Conservation (phyloP, 1,140 invertebrate species). For the Leucophenga varia region DNA sequence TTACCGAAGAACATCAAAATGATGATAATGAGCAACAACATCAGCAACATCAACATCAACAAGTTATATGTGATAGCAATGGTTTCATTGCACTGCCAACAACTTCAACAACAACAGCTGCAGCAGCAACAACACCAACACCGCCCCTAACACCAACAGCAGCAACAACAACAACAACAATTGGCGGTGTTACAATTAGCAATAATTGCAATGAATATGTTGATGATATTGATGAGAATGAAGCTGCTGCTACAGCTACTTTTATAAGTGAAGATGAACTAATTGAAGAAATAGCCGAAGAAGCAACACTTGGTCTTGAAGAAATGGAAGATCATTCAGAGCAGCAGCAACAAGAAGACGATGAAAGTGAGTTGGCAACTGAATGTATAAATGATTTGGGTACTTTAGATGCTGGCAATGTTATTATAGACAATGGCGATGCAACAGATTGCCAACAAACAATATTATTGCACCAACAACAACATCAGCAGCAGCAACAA, state of each 20-base stretch:
- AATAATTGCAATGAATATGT: constrained; percentile 38
- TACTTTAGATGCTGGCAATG: constrained; percentile 12
- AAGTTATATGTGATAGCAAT: constrained; percentile 42
- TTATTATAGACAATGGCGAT: constrained; percentile 19
- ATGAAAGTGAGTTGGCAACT: not conserved
- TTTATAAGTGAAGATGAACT: constrained; percentile 43
- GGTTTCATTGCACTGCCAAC: constrained; percentile 3
- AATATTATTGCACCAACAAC: constrained; percentile 17
- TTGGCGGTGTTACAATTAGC: constrained; percentile 18
- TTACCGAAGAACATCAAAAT: not conserved
- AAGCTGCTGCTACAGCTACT: constrained; percentile 6
- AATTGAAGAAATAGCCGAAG: constrained; percentile 47
- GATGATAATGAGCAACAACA: constrained; percentile 5
- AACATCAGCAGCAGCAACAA: constrained; percentile 11
- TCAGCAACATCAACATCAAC: constrained; percentile 7
- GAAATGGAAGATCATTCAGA: constrained; percentile 21
- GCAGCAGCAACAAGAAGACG: constrained; percentile 11
- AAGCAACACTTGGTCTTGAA: constrained; percentile 21
- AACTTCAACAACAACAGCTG: constrained; percentile 1
- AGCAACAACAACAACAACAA: constrained; percentile 18
- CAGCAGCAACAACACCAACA: constrained; percentile 40
- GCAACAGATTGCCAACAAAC: not conserved
- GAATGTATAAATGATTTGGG: not conserved
- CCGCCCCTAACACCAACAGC: constrained; percentile 19
- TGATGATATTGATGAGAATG: not conserved